Percentiles rank a stretch among this genome's conserved stretches.
Conservation (phyloP, 2,797 vertebrate species). For the Catostomus latipinnis region DNA sequence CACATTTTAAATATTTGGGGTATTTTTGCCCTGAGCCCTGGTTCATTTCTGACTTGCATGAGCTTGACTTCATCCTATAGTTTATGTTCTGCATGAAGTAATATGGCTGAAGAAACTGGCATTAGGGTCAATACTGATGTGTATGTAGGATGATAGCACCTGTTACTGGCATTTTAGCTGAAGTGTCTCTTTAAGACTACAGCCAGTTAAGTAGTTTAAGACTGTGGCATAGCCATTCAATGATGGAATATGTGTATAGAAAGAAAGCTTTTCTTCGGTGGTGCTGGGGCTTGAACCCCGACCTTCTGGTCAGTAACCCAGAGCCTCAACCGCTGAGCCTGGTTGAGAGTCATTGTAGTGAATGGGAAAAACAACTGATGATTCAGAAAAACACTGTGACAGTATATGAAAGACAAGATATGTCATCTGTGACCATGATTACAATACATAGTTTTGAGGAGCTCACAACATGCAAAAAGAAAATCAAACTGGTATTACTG, state of each 20-base stretch:
- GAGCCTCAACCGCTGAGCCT: background rate
- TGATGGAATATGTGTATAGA: background rate
- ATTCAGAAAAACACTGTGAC: conserved; percentile 11
- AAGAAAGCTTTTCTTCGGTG: background rate
- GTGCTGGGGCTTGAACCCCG: too few relatives aligned
- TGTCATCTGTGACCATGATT: background rate
- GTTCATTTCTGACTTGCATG: too few relatives aligned
- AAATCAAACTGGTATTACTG: background rate
- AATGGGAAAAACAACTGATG: conserved; percentile 36
- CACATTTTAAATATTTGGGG: too few relatives aligned
- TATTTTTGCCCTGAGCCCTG: too few relatives aligned
- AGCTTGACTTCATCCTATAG: too few relatives aligned
- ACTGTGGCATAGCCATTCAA: background rate
- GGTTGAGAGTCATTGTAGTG: conserved; percentile 34
- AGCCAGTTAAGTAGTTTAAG: background rate
- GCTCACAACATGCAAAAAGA: background rate
- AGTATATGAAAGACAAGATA: background rate
- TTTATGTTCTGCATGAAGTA: too few relatives aligned
- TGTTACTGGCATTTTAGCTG: background rate
- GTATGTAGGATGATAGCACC: too few relatives aligned
- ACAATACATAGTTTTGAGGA: conserved; percentile 19
- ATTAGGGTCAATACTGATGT: too few relatives aligned
- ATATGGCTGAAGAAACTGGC: too few relatives aligned
- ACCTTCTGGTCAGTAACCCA: too few relatives aligned
- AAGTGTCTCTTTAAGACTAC: conserved; percentile 13